Evolutionary conservation across 2,888 invertebrate species (phyloP), one percentile per base, ranked within the genome.

Genomic region (Aleiodes leptofemur): DNA sequence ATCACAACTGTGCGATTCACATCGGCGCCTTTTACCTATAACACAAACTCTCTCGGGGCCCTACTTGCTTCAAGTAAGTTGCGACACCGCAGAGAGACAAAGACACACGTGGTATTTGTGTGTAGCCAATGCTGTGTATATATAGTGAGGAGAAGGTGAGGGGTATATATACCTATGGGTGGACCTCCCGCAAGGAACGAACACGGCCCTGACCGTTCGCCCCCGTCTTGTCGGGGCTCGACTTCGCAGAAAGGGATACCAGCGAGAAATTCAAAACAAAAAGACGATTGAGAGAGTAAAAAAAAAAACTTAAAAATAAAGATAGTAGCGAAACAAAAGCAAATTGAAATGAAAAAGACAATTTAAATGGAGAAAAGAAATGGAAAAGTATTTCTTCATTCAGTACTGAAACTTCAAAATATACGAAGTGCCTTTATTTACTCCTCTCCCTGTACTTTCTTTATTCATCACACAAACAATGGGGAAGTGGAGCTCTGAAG

Each of bases 61-160:
- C 77, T 75, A 77, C 73, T 71, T 43, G 69, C 73, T 64, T 74
- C 72, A 77, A 77, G 77, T 77, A 79, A 76, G 76, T 83, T 83
- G 82, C 82, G 79, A 82, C 81, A 82, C 72, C 73, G 31, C 55
- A 57, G 74, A 79, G 74, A 79, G 77, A 80, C 81, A 81, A 79
- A 80, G 78, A 78, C 77, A 73, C 73, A 43, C 43, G 43, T 72
- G 72, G 23, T 23, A 6, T 38, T 38, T 8, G 74, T 71, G 73
- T 71, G 75, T 71, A 61, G 78, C 76, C 78, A 77, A 75, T 70
- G 76, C 43, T 43, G 43, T 43, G 77, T 66, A 75, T 71, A 53
- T 64, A 53, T 64, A 77, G 72, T 34, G 34, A 74, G 70, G 59
- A 64, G 72, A 51, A 59, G 57, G 14, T 31, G 38, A 59, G n/a